Conservation (phyloP, 2,888 invertebrate genomes). For the Epiperipatus broadwayi region DNA sequence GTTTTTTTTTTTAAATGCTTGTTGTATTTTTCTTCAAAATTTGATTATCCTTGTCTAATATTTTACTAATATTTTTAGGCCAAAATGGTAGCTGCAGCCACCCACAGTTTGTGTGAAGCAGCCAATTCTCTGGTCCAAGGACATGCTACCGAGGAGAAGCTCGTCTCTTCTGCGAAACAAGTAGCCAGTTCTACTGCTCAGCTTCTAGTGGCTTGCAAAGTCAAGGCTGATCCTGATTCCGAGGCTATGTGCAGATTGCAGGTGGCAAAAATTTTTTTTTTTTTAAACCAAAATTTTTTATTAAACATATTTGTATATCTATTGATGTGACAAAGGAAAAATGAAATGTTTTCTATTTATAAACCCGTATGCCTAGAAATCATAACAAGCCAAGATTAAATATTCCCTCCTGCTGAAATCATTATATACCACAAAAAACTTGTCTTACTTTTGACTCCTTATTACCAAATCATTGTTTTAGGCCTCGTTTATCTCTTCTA, state of each 20-base stretch:
- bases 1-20: not conserved
- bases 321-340: too few relatives aligned
- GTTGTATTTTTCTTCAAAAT: conserved; percentile 1
- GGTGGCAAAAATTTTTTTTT: too few relatives aligned
- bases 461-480: too few relatives aligned
- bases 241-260: conserved; percentile 71
- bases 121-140: conserved; percentile 91
- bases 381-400: too few relatives aligned
- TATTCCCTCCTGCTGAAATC: too few relatives aligned
- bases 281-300: too few relatives aligned
- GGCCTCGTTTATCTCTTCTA: too few relatives aligned
- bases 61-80: conserved; percentile 34
- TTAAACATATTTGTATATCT: too few relatives aligned
- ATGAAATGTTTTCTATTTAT: too few relatives aligned
- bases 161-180: conserved; percentile 86
- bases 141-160: conserved; percentile 74
- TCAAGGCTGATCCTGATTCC: conserved; percentile 89
- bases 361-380: too few relatives aligned
- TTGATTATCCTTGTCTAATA: conserved; percentile 1
- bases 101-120: conserved; percentile 89
- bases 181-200: conserved; percentile 96
- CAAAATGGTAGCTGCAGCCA: conserved; percentile 84
- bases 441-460: too few relatives aligned
- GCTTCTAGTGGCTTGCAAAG: conserved; percentile 90
- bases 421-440: too few relatives aligned